phyloP scores from a whole-genome alignment of 2,797 vertebrate genomes.

The Meda fulgida region DNA sequence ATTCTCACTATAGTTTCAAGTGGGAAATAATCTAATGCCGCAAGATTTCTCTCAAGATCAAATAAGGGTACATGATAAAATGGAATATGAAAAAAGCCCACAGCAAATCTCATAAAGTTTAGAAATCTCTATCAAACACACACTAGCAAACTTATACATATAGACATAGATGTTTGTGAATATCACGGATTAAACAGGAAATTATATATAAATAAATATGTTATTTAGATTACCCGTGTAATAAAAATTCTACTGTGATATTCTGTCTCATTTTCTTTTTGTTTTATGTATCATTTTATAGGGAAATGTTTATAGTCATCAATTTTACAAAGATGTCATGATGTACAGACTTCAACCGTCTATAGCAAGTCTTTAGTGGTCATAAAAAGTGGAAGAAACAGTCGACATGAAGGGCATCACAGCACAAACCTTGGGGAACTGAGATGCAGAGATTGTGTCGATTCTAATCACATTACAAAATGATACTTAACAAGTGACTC shows the following conservation, averaged over 20 bases:
- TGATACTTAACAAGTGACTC: constrained; percentile 16
- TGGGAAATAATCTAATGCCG: constrained; percentile 8
- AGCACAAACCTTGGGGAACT: neutral
- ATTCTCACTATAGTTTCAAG: constrained; percentile 24
- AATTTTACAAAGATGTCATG: neutral
- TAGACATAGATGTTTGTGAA: neutral
- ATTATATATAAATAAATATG: too few species aligned
- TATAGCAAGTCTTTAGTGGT: neutral
- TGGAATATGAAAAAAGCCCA: constrained; percentile 12
- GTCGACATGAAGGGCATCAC: neutral
- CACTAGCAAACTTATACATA: neutral
- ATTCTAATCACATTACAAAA: constrained; percentile 18
- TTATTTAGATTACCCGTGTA: neutral
- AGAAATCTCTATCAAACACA: neutral
- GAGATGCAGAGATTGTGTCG: neutral
- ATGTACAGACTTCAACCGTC: neutral
- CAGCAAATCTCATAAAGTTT: constrained; percentile 1
- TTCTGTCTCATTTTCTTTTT: neutral
- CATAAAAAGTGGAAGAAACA: neutral
- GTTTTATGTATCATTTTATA: neutral
- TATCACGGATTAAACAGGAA: neutral
- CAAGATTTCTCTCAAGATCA: constrained; percentile 11
- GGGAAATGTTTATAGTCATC: neutral
- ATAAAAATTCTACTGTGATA: neutral
- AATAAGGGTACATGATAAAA: neutral